Base-by-base conservation (phyloP, 2,888 invertebrate species). In the Pristionchus arcanus region DNA sequence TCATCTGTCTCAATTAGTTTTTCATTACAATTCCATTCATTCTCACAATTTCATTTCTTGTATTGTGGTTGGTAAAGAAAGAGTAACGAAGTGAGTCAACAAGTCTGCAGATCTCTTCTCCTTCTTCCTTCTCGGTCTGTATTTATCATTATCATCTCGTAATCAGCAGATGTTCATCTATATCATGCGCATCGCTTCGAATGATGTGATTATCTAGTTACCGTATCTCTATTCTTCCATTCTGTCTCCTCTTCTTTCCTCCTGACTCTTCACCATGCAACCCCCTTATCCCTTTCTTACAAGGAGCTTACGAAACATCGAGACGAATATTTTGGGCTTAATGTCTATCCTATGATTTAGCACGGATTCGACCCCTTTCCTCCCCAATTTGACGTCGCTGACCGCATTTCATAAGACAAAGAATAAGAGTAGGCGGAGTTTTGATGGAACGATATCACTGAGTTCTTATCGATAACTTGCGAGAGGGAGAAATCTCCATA, bases 371-470 rank as follows among this genome's bases (percentile, higher is more conserved):
- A 77, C 77, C 77, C 42, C 11, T 42, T 42, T 42, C 77, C 42
- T 42, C 9, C 77, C 3, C 49, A 77, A 5, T 77, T 77, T 77
- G 77, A 77, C 42, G 77, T 77, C 34, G 77, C 2, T 37, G 16
- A 25, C 77, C 7, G 25, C 37, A 42, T 77, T 77, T 77, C 42
- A 77, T 34, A 77, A 77, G 77, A 77, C 49, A 77, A 49, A 77
- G 42, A 77, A 77, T 42, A 77, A 42, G 42, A 68, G 68, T 49
- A 42, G 77, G 77, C 77, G 77, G 77, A 77, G 42, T 34, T 77
- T 77, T 31, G 71, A 77, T 77, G 21, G 25, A 21, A 71, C 31
- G 34, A 31, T 31, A 71, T 71, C 71, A 71, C 25, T 49, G 77
- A 31, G 31, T 42, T 31, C 77, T 77, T 77, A 77, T 42, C 77